Evolutionary conservation across 1,140 invertebrate genomes (phyloP), one percentile per base, ranked within the genome.

Genomic region (Saccostrea glomerata): DNA sequence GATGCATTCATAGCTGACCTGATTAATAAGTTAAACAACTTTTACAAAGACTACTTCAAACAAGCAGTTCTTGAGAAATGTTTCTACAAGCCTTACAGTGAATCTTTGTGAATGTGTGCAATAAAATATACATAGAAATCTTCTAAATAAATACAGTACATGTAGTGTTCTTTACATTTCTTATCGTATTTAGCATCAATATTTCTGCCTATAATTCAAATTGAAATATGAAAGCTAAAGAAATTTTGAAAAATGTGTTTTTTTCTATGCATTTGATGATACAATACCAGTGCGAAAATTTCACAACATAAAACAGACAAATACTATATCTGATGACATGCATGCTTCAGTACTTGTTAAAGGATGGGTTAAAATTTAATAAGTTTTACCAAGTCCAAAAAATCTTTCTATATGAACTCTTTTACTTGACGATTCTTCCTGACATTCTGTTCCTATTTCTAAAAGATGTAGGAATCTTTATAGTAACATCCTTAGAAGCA

Each of bases 361-460:
- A 63, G 87, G 85, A 30, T 47, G n/a, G 6, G 55, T 84, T 85
- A 90, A 60, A 54, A 89, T 87, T 87, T 89, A 89, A 70, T 30
- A 90, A 20, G 88, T 90, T 56, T 87, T 90, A 47, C 9, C 47
- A 47, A 47, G 47, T 47, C 47, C 47, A 47, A 47, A 7, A 47
- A 47, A 7, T 47, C 47, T 47, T 47, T 47, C 47, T 47, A 47
- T 47, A 47, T 47, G 47, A 47, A 47, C 47, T 9, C 47, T 47
- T 47, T 47, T 47, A 47, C 47, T 47, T 47, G 47, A 47, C 47
- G 9, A 47, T 47, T 47, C 6, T 47, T 47, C 47, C 47, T 9
- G 47, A 47, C 47, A 47, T 47, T 47, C 47, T 47, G 47, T 47
- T 47, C 9, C 47, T 47, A 47, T 47, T 47, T 47, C 47, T 47